Conservation (phyloP, 92 coral and sea anemone genomes). For the Chrysogorgia sp. region DNA sequence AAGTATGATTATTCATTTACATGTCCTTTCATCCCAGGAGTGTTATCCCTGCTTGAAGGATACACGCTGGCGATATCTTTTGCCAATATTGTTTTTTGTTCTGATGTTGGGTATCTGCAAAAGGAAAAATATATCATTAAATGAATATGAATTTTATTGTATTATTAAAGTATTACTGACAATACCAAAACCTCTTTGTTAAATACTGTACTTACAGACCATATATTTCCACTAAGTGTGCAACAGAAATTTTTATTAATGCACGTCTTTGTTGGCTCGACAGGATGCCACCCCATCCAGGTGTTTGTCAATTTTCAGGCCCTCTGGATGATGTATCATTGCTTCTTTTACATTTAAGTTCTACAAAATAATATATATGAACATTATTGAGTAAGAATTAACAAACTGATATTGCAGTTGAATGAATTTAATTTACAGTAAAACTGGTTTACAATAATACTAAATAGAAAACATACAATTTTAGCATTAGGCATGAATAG, state of each 20-base stretch:
- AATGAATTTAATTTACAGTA: too few species aligned
- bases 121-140: background rate
- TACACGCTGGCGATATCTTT: background rate
- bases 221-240: background rate
- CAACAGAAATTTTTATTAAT: background rate
- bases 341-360: background rate
- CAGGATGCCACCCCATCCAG: background rate
- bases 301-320: background rate
- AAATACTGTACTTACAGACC: background rate
- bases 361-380: too few species aligned
- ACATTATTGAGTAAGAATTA: too few species aligned
- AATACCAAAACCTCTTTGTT: background rate
- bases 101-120: conserved; percentile 17
- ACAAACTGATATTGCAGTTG: too few species aligned
- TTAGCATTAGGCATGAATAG: too few species aligned
- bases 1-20: too few species aligned
- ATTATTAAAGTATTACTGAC: too few species aligned
- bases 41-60: background rate
- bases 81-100: conserved; percentile 5
- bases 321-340: background rate
- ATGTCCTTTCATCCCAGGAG: background rate
- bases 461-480: too few species aligned
- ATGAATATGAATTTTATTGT: too few species aligned
- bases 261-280: background rate
- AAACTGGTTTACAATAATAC: too few species aligned